A percentile compares a stretch with the other conserved stretches of the same genome.
Evolutionary conservation across 2,888 invertebrate genomes (phyloP).

Genomic region (Drosophila leonis): DNA sequence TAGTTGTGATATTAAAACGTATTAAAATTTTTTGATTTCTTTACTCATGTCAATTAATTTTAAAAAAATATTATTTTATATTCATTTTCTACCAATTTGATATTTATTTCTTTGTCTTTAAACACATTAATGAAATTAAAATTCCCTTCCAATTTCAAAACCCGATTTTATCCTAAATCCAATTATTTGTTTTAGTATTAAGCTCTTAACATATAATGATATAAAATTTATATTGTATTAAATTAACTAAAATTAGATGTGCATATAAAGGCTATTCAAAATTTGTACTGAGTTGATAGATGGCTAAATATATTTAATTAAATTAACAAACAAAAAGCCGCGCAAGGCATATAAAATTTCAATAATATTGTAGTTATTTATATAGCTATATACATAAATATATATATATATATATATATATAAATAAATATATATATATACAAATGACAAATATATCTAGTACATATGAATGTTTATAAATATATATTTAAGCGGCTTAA

Average conservation of each 20-base stretch:
- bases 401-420: conserved; percentile 63
- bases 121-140: not conserved
- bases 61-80: not conserved
- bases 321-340: conserved; percentile 13
- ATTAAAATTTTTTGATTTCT: not conserved
- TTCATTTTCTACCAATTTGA: not conserved
- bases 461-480: conserved; percentile 65
- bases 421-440: conserved; percentile 54
- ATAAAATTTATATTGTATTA: conserved; percentile 16
- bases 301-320: conserved; percentile 32
- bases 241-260: conserved; percentile 40
- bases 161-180: conserved; percentile 7
- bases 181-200: conserved; percentile 32
- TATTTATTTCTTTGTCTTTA: not conserved
- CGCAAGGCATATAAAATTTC: conserved; percentile 53
- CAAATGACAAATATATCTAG: conserved; percentile 61
- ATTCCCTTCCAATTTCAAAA: conserved; percentile 24
- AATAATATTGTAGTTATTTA: conserved; percentile 65
- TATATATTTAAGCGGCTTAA: conserved; percentile 71
- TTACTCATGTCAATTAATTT: not conserved
- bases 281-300: conserved; percentile 63
- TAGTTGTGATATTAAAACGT: not conserved
- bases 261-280: conserved; percentile 33
- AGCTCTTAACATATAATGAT: conserved; percentile 8
- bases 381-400: conserved; percentile 31